A percentile compares a stretch with the other conserved stretches of the same genome.
These are phyloP conservation scores for Acrobasis suavella DNA, from an alignment of 2,888 invertebrate species.

Conservation along the genomic window DNA sequence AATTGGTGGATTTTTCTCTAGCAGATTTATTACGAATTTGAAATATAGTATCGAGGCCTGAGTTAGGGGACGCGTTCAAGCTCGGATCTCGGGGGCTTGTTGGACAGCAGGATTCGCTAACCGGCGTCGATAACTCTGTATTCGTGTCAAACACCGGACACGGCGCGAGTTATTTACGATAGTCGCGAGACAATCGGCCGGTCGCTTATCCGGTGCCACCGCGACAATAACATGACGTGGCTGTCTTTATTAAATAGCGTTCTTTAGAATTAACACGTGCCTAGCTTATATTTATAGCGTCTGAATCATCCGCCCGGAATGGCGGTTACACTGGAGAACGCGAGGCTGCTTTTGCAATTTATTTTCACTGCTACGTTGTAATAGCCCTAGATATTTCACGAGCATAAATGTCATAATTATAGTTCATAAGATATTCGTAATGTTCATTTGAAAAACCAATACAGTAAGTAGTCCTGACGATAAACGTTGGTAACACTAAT, in stretches of 20 bases:
- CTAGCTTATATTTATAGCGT: constrained; percentile 62
- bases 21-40: no score
- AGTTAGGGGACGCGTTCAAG: constrained; percentile 20
- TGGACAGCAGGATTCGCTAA: constrained; percentile 58
- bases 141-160: constrained; percentile 75
- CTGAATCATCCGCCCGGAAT: constrained; percentile 64
- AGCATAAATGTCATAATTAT: constrained; percentile 22
- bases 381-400: constrained; percentile 6
- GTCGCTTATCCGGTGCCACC: constrained; percentile 77
- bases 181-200: constrained; percentile 77
- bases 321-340: constrained; percentile 47
- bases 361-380: constrained; percentile 33
- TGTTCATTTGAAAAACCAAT: neutral
- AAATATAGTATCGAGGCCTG: neutral
- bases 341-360: constrained; percentile 25
- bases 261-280: constrained; percentile 72
- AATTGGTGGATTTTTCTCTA: constrained; percentile 32
- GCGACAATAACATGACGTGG: constrained; percentile 79
- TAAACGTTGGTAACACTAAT: constrained; percentile 53
- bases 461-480: neutral
- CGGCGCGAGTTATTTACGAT: constrained; percentile 78
- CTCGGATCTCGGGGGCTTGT: constrained; percentile 31
- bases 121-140: constrained; percentile 66
- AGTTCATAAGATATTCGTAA: neutral
- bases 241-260: constrained; percentile 76